Base-by-base conservation (phyloP, 2,797 vertebrate genomes). In the Amniataba percoides region DNA sequence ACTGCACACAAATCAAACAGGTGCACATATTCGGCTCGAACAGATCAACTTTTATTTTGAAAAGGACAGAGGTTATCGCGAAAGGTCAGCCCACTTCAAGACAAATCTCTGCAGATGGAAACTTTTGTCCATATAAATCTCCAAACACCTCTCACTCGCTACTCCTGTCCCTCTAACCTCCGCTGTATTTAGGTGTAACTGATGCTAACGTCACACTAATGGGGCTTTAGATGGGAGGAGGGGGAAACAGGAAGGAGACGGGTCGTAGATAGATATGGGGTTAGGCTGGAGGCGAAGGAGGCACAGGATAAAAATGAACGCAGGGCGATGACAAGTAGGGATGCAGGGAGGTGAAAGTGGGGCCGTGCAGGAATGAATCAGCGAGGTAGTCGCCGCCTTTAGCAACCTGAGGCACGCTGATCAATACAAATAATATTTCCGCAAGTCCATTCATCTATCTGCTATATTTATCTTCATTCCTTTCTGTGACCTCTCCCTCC, bases 391-490 rank as follows among this genome's bases (percentile, higher is more conserved):
- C 25, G 27, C 75, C 16, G 11, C 66, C 72, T 72, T 82, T 45
- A 63, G 74, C 51, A 79, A 74, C 67, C 43, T 31, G 7, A 71
- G 55, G 23, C 74, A 8, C 25, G 39, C 67, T 60, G 84, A 85
- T 90, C 85, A 72, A 88, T 87, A 85, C 39, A 68, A 83, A 71
- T 23, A 72, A 81, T 82, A 76, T 82, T 56, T 83, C 75, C 66
- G 48, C 34, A 78, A 85, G 58, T 85, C 71, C 57, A 80, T 77
- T 78, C 13, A 68, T 77, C 74, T 74, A 25, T 60, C 57, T 31
- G 13, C 27, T 74, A 5, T 56, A 76, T 82, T 74, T 48, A 68
- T 85, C 69, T 74, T 40, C 56, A 68, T 81, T 84, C 78, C 48
- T 84, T 53, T 64, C 64, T 0, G 3, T 60, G 45, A 68, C 60